phyloP scores from a whole-genome alignment of 53 echinoderm and acorn worm genomes.

The Crossaster papposus region DNA sequence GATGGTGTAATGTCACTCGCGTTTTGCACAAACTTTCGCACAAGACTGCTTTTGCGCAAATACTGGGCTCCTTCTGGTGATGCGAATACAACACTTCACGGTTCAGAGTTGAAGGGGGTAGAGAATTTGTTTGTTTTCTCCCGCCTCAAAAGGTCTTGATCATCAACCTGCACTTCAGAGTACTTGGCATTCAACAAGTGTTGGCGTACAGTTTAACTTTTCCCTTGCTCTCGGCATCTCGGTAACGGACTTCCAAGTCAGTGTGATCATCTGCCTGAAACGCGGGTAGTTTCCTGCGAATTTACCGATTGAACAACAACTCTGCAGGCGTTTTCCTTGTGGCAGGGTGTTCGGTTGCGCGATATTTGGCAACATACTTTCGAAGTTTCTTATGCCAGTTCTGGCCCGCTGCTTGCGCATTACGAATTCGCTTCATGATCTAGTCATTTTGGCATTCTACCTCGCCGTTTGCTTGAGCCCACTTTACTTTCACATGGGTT shows the following conservation, averaged over 20 bases:
- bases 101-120: constrained; percentile 52
- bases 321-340: constrained; percentile 65
- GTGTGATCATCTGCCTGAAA: not conserved
- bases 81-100: constrained; percentile 50
- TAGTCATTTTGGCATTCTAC: not conserved
- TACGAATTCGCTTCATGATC: not conserved
- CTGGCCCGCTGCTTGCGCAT: not conserved
- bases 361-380: constrained; percentile 38
- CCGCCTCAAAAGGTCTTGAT: constrained; percentile 53
- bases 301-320: constrained; percentile 60
- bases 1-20: not conserved
- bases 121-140: constrained; percentile 56
- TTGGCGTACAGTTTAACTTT: constrained; percentile 62
- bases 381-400: constrained; percentile 30
- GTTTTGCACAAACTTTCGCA: not conserved
- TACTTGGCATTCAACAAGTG: constrained; percentile 19
- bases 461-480: constrained; percentile 9
- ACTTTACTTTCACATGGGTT: not conserved
- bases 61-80: constrained; percentile 27
- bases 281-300: constrained; percentile 57
- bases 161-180: constrained; percentile 35
- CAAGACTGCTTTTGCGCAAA: not conserved
- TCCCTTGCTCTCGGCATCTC: constrained; percentile 56
- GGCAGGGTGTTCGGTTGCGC: constrained; percentile 46
- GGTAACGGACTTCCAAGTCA: constrained; percentile 31